phyloP scores from a whole-genome alignment of 2,797 vertebrate species.

The Dipus sagitta region DNA sequence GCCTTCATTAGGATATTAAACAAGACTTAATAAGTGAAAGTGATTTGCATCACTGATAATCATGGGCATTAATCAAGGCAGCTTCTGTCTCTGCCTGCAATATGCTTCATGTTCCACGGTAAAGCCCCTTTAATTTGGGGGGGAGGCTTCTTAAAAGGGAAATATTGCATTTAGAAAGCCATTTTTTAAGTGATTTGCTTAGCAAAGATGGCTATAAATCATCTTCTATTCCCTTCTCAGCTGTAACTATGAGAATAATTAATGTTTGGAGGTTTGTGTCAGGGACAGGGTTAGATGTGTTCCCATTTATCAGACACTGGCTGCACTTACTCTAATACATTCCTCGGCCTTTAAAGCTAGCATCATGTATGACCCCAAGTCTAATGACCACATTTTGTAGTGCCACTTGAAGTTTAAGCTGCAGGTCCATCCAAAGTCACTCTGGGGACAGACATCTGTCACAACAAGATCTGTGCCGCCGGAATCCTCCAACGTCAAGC shows the following conservation, averaged over 20 bases:
- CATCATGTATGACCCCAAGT: slow-evolving; percentile 84
- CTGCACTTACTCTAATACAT: slow-evolving; percentile 87
- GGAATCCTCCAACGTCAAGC: slow-evolving; percentile 21
- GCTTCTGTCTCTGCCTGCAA: slow-evolving; percentile 95
- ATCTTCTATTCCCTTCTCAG: slow-evolving; percentile 87
- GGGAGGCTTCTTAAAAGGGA: slow-evolving; percentile 96
- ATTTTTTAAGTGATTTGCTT: slow-evolving; percentile 91
- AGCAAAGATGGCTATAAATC: slow-evolving; percentile 91
- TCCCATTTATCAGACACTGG: slow-evolving; percentile 87
- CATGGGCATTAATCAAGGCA: slow-evolving; percentile 97
- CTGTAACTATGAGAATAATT: slow-evolving; percentile 89
- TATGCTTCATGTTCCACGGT: slow-evolving; percentile 95
- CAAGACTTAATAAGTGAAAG: slow-evolving; percentile 99
- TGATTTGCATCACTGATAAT: slow-evolving; percentile 99
- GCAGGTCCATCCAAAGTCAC: slow-evolving; percentile 66
- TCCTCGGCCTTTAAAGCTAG: slow-evolving; percentile 84
- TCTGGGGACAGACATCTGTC: background rate
- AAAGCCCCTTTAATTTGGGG: slow-evolving; percentile 97
- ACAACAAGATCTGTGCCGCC: background rate
- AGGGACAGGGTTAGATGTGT: slow-evolving; percentile 86
- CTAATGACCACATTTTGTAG: slow-evolving; percentile 82
- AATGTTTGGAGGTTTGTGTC: slow-evolving; percentile 86
- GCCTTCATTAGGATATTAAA: slow-evolving; percentile 99
- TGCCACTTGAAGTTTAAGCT: slow-evolving; percentile 82
- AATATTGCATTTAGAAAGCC: slow-evolving; percentile 91